These are phyloP conservation scores for Cichlasoma orientale DNA, from an alignment of 2,797 vertebrate genomes.

Conservation along the genomic window DNA sequence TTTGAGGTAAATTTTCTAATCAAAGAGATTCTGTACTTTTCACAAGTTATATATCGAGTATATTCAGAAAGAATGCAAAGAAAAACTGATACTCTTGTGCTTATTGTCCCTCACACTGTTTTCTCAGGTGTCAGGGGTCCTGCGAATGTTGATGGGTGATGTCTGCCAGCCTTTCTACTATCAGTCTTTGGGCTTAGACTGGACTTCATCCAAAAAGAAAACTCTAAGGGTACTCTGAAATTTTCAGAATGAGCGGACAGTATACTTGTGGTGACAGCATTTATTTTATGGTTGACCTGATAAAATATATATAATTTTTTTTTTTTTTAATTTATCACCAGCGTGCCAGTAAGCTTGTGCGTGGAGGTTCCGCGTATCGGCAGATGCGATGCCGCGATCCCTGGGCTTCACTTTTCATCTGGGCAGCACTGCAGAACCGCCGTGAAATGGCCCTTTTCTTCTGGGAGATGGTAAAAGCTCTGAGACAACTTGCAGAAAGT, in stretches of 20 bases:
- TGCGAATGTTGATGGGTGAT: conserved; percentile 84
- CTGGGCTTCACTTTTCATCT: conserved; percentile 89
- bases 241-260: background rate
- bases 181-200: conserved; percentile 51
- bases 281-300: background rate
- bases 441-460: conserved; percentile 89
- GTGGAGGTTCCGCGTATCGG: conserved; percentile 64
- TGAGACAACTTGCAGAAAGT: background rate
- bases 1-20: conserved; percentile 73
- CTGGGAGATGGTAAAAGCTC: conserved; percentile 90
- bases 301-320: background rate
- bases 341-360: conserved; percentile 56
- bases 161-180: conserved; percentile 84
- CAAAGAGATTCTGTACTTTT: background rate
- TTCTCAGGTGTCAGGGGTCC: conserved; percentile 80
- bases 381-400: conserved; percentile 59
- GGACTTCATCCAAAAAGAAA: conserved; percentile 63
- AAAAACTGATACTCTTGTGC: background rate
- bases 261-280: background rate
- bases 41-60: background rate
- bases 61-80: background rate
- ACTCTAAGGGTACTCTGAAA: conserved; percentile 67
- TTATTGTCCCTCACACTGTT: background rate
- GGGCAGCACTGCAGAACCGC: conserved; percentile 90
- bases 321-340: background rate